These are phyloP conservation scores for Petrophora chlorosata DNA, from an alignment of 2,888 invertebrate genomes.

Conservation along the genomic window DNA sequence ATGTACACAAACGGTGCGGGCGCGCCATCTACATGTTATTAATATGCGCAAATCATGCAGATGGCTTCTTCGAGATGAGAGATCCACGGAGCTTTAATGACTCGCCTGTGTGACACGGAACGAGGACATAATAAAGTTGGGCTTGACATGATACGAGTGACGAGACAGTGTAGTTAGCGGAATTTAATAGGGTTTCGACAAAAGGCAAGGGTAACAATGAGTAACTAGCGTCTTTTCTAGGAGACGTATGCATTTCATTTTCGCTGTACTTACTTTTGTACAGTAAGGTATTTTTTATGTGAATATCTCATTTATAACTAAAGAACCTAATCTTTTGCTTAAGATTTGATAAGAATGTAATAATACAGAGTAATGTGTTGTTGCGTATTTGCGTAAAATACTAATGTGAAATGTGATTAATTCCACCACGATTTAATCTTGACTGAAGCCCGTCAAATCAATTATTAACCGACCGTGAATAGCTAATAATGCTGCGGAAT, in stretches of 20 bases:
- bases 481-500: conserved; percentile 16
- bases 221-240: conserved; percentile 9
- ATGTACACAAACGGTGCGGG: conserved; percentile 45
- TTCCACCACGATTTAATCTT: conserved; percentile 6
- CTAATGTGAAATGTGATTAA: conserved; percentile 12
- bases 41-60: conserved; percentile 73
- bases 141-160: conserved; percentile 38
- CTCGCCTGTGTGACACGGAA: conserved; percentile 45
- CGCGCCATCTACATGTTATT: conserved; percentile 53
- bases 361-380: no score
- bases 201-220: conserved; percentile 25
- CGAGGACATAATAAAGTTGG: conserved; percentile 38
- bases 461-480: conserved; percentile 22
- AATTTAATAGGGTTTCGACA: conserved; percentile 28
- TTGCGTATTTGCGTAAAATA: not conserved
- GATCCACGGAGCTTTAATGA: conserved; percentile 51
- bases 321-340: no score
- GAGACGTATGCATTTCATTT: conserved; percentile 8
- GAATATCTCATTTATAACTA: no score
- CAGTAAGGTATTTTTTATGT: not conserved
- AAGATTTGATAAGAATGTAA: no score
- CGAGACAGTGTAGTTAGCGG: conserved; percentile 21
- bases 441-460: conserved; percentile 14
- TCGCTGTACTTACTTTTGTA: conserved; percentile 5
- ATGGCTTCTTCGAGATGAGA: conserved; percentile 60